Percentiles rank a stretch among this genome's conserved stretches.
Conservation (phyloP, 1,140 invertebrate genomes). For the Drosophila melanogaster region Release_6_plus_ISO1_MT NT_037436.4:6788501-6789000, state of each 20-base stretch:
- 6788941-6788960: slow-evolving; percentile 40
- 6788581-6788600: too few relatives aligned
- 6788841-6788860: neutral
- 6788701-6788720: neutral
- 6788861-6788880: slow-evolving; percentile 13
- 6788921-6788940: slow-evolving; percentile 34
- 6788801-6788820: slow-evolving; percentile 30
- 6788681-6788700: neutral
- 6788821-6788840: slow-evolving; percentile 31
- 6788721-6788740: slow-evolving; percentile 29
- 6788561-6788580: too few relatives aligned
- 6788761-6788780: slow-evolving; percentile 33
- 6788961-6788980: slow-evolving; percentile 26
- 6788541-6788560: too few relatives aligned
- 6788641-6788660: too few relatives aligned
- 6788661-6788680: neutral
- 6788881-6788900: slow-evolving; percentile 28
- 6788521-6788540: too few relatives aligned
- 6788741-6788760: slow-evolving; percentile 18
- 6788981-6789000: slow-evolving; percentile 49
- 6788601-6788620: too few relatives aligned
- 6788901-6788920: slow-evolving; percentile 28
- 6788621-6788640: too few relatives aligned
- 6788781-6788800: slow-evolving; percentile 32
- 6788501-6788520: too few relatives aligned